Percentiles rank a stretch among this genome's conserved stretches.
These are phyloP conservation scores for Drosophila helvetica DNA, from an alignment of 2,888 invertebrate genomes.

Conservation along the genomic window DNA sequence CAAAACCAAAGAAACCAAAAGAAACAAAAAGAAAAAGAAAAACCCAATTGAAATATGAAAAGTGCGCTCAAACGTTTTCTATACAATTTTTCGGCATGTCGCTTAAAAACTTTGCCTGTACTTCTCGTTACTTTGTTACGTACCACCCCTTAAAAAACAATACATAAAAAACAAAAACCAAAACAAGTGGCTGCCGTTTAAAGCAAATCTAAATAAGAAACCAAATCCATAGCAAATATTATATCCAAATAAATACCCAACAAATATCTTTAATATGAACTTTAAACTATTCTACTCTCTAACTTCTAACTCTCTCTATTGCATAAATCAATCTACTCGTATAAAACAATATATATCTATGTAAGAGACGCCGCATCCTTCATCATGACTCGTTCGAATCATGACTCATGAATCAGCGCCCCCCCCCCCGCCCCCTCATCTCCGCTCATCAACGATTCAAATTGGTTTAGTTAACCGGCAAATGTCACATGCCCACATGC, in stretches of 20 bases:
- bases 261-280: conserved; percentile 65
- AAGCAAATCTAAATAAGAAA: conserved; percentile 41
- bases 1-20: conserved; percentile 29
- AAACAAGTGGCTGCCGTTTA: conserved; percentile 57
- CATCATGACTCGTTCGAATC: conserved; percentile 24
- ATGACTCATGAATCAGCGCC: conserved; percentile 56
- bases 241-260: conserved; percentile 46
- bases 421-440: conserved; percentile 16
- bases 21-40: conserved; percentile 24
- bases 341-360: conserved; percentile 4
- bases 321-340: conserved; percentile 33
- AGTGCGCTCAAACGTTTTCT: conserved; percentile 67
- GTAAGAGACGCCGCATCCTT: conserved; percentile 35
- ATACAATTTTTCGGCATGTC: conserved; percentile 72
- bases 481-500: not conserved
- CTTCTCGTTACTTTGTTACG: conserved; percentile 74
- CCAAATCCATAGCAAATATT: conserved; percentile 21
- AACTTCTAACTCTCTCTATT: conserved; percentile 41
- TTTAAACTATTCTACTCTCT: conserved; percentile 62
- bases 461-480: conserved; percentile 1
- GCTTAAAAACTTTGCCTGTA: conserved; percentile 74
- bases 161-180: conserved; percentile 47
- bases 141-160: conserved; percentile 11
- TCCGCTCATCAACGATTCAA: conserved; percentile 4
- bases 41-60: conserved; percentile 47